Conservation (phyloP, 2,797 vertebrate species). For the Hypotaenidia okinawae region DNA sequence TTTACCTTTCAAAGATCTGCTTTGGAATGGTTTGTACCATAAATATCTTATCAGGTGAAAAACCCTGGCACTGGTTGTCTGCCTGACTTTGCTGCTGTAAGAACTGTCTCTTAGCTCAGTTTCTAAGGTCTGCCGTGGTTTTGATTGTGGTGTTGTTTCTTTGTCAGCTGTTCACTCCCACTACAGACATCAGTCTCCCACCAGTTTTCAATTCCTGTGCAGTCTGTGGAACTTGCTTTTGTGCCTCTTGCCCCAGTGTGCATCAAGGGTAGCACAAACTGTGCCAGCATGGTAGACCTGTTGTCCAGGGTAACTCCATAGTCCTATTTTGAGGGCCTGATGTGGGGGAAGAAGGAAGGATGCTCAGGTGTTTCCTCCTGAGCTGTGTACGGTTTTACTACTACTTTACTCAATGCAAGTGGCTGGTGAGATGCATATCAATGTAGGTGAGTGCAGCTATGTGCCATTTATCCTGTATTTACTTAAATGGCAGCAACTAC, state of each 20-base stretch:
- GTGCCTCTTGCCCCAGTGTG: background rate
- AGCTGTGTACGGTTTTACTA: background rate
- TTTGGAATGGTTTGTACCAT: background rate
- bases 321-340: background rate
- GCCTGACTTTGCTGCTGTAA: background rate
- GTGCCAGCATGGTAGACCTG: background rate
- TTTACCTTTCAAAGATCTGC: background rate
- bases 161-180: background rate
- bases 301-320: background rate
- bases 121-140: background rate
- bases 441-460: background rate
- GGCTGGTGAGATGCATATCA: background rate
- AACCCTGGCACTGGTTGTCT: background rate
- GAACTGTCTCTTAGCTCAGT: background rate
- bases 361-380: background rate
- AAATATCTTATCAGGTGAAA: background rate
- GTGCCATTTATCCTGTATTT: background rate
- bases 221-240: background rate
- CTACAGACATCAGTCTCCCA: background rate
- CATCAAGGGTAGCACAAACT: background rate
- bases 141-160: background rate
- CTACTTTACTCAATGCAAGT: background rate
- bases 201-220: background rate
- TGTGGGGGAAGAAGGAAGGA: accelerated
- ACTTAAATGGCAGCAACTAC: background rate